Base-by-base conservation (phyloP, 1,140 invertebrate genomes). In the Hormaphis cornu region DNA sequence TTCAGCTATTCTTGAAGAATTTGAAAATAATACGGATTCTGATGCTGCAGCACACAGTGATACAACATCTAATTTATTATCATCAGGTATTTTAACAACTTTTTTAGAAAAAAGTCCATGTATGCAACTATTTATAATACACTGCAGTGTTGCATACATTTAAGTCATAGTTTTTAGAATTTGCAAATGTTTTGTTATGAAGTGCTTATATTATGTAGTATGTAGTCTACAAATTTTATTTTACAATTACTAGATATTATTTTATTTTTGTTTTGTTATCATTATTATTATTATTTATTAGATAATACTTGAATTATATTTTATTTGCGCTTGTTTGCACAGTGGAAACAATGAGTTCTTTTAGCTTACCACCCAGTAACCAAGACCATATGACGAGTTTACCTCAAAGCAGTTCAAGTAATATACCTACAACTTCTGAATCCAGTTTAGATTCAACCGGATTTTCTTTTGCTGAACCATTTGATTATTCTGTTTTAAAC, bases 1-100 rank as follows among this genome's bases (percentile, higher is more conserved):
- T 77, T 84, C 89, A n/a, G 87, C 89, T 1, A 81, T 84, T 44
- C 86, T 83, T 74, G 90, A 93, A 78, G 86, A 86, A 75, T 81
- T 83, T 6, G 87, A 91, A 44, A 83, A 84, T 74, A 78, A 84
- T 10, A 80, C 82, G 14, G 82, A 84, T 74, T 80, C 81, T 20
- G 80, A 81, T 69, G 52, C 28, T 10, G 69, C 69, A 18, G 76
- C 80, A 44, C 78, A 81, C 6, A 83, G 82, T 71, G 83, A 85
- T 42, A 79, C 82, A 33, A 78, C 86, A 12, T 80, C 82, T 10
- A 88, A 88, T 81, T 76, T 89, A 61, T 77, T 89, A 30, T 86
- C 84, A 61, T 89, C 87, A 71, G 88, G 88, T 89, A 81, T 78
- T 77, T 66, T 8, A 28, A 63, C 26, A 58, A 58, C 40, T 24